Conservation (phyloP, 2,888 invertebrate genomes). For the Epirrhoe tristata region DNA sequence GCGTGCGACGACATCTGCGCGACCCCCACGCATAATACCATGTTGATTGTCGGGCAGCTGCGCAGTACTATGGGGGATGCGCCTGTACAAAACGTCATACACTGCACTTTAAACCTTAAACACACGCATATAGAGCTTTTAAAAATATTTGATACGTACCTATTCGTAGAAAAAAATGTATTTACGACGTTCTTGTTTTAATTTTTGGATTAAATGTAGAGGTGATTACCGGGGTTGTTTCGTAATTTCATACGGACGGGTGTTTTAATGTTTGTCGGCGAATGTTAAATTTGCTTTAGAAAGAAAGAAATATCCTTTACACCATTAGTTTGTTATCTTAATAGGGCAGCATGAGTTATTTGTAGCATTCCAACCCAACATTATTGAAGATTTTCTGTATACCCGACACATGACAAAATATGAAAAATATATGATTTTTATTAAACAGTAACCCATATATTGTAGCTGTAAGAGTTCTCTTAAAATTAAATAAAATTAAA, state of each 20-base stretch:
- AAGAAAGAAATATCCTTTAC: slow-evolving; percentile 26
- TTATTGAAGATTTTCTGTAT: slow-evolving; percentile 14
- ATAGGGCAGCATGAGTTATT: neutral
- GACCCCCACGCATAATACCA: slow-evolving; percentile 77
- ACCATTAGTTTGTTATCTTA: slow-evolving; percentile 25
- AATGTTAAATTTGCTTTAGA: slow-evolving; percentile 30
- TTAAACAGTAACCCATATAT: neutral
- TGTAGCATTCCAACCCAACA: slow-evolving; percentile 4
- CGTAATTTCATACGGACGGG: slow-evolving; percentile 39
- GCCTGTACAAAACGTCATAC: slow-evolving; percentile 37
- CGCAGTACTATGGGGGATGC: slow-evolving; percentile 60
- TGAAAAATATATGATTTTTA: neutral
- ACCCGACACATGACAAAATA: neutral
- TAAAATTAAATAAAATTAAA: too few species aligned
- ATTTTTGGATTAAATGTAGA: slow-evolving; percentile 38
- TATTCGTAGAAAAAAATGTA: slow-evolving; percentile 29
- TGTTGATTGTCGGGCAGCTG: slow-evolving; percentile 79
- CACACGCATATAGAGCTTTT: slow-evolving; percentile 10
- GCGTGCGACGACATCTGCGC: slow-evolving; percentile 75
- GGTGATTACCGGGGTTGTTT: slow-evolving; percentile 43
- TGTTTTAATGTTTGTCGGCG: slow-evolving; percentile 43
- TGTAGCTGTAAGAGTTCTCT: neutral
- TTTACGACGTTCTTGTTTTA: slow-evolving; percentile 36
- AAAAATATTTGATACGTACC: slow-evolving; percentile 9
- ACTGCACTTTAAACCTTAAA: slow-evolving; percentile 31